Evolutionary conservation across 2,113 vertebrate species (phyloP).

Genomic region (Macheiramphus alcinus): DNA sequence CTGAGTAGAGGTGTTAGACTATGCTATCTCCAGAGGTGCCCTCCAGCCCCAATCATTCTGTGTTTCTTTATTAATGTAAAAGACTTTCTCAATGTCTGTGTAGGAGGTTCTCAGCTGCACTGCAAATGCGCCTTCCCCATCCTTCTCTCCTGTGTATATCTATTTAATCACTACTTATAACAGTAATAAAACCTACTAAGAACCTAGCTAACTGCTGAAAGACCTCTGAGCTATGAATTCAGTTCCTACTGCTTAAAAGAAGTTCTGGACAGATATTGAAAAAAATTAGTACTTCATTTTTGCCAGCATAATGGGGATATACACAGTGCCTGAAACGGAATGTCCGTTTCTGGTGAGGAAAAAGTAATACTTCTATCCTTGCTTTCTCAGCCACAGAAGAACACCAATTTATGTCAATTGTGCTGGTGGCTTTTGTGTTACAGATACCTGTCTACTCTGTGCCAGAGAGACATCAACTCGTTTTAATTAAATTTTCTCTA

Average conservation of each 20-base stretch:
- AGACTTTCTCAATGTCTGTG: background rate
- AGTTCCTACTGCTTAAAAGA: background rate
- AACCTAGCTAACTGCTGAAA: background rate
- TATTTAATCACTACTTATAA: background rate
- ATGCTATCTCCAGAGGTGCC: background rate
- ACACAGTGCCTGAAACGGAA: background rate
- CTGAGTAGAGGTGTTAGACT: background rate
- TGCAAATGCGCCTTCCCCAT: background rate
- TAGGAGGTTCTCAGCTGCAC: background rate
- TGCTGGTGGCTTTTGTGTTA: constrained; percentile 17
- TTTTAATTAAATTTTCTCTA: constrained; percentile 57
- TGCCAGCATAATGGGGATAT: background rate
- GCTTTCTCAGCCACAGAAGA: background rate
- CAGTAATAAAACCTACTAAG: background rate
- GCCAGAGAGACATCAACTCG: background rate
- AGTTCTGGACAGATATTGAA: background rate
- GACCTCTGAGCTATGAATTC: background rate
- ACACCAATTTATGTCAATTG: background rate
- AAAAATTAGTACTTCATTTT: background rate
- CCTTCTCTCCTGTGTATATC: background rate
- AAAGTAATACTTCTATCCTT: background rate
- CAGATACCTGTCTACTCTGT: constrained; percentile 22
- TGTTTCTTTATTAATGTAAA: background rate
- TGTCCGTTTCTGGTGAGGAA: background rate
- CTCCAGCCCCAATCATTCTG: background rate